These are phyloP conservation scores for Drosophila ananassae DNA, from an alignment of 1,140 invertebrate species.

Conservation along the genomic window DNA sequence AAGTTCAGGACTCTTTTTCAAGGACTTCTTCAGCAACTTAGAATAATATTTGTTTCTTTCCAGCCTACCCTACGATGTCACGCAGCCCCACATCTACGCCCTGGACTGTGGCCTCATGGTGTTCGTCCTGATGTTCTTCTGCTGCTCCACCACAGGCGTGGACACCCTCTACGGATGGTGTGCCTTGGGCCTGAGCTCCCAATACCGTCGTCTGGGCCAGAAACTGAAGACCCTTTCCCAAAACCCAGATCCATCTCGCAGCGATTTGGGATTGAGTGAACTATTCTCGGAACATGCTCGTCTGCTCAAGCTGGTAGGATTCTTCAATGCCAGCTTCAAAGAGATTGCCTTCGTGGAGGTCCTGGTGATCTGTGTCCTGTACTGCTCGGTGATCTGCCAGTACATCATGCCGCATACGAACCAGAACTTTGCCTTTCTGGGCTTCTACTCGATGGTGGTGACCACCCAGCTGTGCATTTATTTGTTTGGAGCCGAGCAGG, in stretches of 20 bases:
- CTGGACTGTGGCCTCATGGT: slow-evolving; percentile 55
- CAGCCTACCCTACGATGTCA: slow-evolving; percentile 56
- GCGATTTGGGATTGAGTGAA: slow-evolving; percentile 13
- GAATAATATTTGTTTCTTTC: not conserved
- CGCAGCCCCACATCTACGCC: slow-evolving; percentile 42
- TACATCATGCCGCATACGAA: slow-evolving; percentile 61
- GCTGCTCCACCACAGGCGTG: slow-evolving; percentile 61
- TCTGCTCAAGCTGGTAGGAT: slow-evolving; percentile 29
- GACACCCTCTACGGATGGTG: slow-evolving; percentile 62
- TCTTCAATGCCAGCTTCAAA: slow-evolving; percentile 45
- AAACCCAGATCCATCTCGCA: not conserved
- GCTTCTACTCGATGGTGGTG: slow-evolving; percentile 65
- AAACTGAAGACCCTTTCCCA: slow-evolving; percentile 8
- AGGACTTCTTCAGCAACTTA: not conserved
- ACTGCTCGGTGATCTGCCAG: slow-evolving; percentile 60
- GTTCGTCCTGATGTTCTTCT: slow-evolving; percentile 60
- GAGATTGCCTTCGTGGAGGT: slow-evolving; percentile 61
- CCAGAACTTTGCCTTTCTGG: slow-evolving; percentile 60
- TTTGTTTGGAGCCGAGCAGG: slow-evolving; percentile 53
- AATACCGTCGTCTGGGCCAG: slow-evolving; percentile 43
- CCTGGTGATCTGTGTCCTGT: slow-evolving; percentile 54
- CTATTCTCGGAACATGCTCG: slow-evolving; percentile 44
- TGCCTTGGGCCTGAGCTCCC: slow-evolving; percentile 50
- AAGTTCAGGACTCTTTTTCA: slow-evolving; percentile 5
- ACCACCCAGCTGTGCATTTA: slow-evolving; percentile 63